Conservation (phyloP, 2,113 vertebrate species). For the Rhodinocichla rosea region DNA sequence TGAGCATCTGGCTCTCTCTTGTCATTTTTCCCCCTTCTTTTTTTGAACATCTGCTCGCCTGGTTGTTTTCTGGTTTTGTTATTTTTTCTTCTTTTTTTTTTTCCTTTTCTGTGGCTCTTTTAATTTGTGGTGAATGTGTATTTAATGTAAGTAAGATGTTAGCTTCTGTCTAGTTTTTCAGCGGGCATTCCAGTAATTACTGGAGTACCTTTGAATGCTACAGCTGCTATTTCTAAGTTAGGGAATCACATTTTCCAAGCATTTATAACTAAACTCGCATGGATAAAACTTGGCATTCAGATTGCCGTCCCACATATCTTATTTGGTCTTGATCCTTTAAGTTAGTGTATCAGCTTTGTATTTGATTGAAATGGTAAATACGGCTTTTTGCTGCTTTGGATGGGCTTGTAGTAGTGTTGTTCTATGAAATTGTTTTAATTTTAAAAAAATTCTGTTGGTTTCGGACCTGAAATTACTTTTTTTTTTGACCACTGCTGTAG, state of each 20-base stretch:
- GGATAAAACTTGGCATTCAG: slow-evolving; percentile 38
- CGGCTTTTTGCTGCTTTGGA: not conserved
- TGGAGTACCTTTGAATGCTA: slow-evolving; percentile 52
- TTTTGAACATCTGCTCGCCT: slow-evolving; percentile 27
- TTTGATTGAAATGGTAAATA: slow-evolving; percentile 37
- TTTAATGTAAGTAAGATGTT: slow-evolving; percentile 67
- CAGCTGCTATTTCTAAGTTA: slow-evolving; percentile 51
- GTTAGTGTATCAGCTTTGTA: not conserved
- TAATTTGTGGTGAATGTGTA: slow-evolving; percentile 50
- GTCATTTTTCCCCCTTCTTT: not conserved
- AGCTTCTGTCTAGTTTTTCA: slow-evolving; percentile 58
- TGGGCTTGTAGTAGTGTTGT: not conserved
- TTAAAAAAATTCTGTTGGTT: not conserved
- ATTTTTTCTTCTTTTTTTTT: not conserved
- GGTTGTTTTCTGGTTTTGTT: slow-evolving; percentile 19
- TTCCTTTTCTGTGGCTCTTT: slow-evolving; percentile 32
- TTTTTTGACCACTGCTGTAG: not conserved
- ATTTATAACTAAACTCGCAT: slow-evolving; percentile 48
- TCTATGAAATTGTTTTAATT: not conserved
- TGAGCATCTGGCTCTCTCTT: not conserved
- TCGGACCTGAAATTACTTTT: not conserved
- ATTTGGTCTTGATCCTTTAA: slow-evolving; percentile 57
- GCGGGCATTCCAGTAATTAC: slow-evolving; percentile 55
- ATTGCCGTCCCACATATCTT: slow-evolving; percentile 22
- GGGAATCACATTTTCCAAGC: slow-evolving; percentile 48